These are phyloP conservation scores for Psittacula echo DNA, from an alignment of 2,797 vertebrate genomes.

Conservation along the genomic window DNA sequence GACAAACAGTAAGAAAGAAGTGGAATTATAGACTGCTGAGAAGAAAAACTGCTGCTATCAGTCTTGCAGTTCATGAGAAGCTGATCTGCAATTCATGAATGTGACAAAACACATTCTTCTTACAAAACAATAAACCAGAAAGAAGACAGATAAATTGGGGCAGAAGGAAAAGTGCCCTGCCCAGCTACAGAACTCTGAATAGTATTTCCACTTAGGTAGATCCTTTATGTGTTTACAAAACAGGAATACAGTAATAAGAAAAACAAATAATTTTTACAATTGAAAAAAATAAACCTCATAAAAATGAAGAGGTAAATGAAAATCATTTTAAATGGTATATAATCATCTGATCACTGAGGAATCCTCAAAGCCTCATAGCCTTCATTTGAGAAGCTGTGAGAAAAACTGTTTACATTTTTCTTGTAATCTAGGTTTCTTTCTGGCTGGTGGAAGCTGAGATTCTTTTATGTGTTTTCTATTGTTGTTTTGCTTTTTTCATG, in stretches of 20 bases:
- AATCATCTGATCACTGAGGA: not conserved
- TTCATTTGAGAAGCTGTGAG: not conserved
- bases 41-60: slow-evolving; percentile 42
- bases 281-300: not conserved
- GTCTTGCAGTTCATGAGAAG: slow-evolving; percentile 40
- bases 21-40: slow-evolving; percentile 19
- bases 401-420: not conserved
- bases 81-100: slow-evolving; percentile 59
- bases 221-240: not conserved
- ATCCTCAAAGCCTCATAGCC: not conserved
- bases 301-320: not conserved
- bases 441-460: not conserved
- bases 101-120: slow-evolving; percentile 30
- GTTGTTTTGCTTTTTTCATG: not conserved
- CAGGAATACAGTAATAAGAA: not conserved
- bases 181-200: not conserved
- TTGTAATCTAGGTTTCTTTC: not conserved
- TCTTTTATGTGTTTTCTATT: not conserved
- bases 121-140: slow-evolving; percentile 38
- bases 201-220: not conserved
- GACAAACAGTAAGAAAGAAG: not conserved
- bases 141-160: not conserved
- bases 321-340: not conserved
- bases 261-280: not conserved
- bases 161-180: not conserved